These are phyloP conservation scores for Misgurnus anguillicaudatus DNA, from an alignment of 2,113 vertebrate species.

Conservation along the genomic window DNA sequence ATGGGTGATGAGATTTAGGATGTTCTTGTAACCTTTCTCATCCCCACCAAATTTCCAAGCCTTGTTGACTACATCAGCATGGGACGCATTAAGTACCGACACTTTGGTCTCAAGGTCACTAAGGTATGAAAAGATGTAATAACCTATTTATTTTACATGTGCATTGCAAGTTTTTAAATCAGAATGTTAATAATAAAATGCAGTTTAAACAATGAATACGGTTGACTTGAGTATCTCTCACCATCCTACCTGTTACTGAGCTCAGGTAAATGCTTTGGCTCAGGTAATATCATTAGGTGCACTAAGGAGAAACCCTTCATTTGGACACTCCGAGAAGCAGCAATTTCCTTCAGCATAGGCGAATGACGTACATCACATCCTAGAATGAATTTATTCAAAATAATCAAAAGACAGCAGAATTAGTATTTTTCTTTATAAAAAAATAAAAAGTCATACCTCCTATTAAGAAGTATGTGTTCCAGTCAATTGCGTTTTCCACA, in stretches of 20 bases:
- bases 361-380: conserved; percentile 54
- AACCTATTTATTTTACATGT: neutral
- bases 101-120: conserved; percentile 62
- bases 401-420: neutral
- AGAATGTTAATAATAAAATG: no score
- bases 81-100: conserved; percentile 62
- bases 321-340: conserved; percentile 46
- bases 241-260: conserved; percentile 55
- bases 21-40: conserved; percentile 36
- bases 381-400: conserved; percentile 34
- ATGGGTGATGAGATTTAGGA: conserved; percentile 58
- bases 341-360: conserved; percentile 57
- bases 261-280: conserved; percentile 48
- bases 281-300: conserved; percentile 62
- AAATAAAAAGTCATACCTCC: conserved; percentile 51
- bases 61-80: conserved; percentile 61
- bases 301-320: neutral
- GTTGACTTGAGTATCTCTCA: no score
- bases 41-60: conserved; percentile 64
- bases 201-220: no score
- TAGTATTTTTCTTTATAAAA: neutral
- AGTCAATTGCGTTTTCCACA: conserved; percentile 61
- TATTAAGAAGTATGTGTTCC: conserved; percentile 56
- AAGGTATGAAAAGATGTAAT: neutral
- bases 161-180: neutral